Percentiles rank a stretch among this genome's conserved stretches.
Conservation (phyloP, 2,797 vertebrate species). For the Sylvilagus floridanus region DNA sequence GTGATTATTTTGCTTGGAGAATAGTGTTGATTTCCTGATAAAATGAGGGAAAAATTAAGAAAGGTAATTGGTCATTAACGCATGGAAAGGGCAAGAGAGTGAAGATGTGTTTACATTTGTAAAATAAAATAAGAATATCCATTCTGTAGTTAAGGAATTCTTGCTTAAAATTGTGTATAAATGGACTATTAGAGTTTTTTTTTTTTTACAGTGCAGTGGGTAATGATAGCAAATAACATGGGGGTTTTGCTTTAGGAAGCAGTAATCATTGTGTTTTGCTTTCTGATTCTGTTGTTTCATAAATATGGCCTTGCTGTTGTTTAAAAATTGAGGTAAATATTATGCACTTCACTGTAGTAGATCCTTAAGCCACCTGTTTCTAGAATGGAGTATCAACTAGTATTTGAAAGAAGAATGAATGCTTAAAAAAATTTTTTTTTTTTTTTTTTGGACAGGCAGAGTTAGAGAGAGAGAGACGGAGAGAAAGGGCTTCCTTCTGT, state of each 20-base stretch:
- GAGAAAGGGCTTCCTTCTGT: too few species aligned
- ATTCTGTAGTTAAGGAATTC: background rate
- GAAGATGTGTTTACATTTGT: background rate
- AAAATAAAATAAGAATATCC: background rate
- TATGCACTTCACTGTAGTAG: background rate
- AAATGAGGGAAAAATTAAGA: background rate
- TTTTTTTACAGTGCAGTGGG: background rate
- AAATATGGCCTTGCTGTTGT: background rate
- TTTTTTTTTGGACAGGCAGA: too few species aligned
- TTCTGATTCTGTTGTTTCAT: background rate
- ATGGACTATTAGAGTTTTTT: background rate
- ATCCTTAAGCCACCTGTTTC: constrained; percentile 40
- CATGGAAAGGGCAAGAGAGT: background rate
- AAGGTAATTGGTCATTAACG: background rate
- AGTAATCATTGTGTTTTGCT: background rate
- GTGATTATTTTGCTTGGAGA: constrained; percentile 12
- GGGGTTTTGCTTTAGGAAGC: background rate
- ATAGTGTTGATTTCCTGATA: background rate
- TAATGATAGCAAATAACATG: background rate
- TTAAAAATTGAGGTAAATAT: constrained; percentile 35
- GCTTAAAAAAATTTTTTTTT: background rate
- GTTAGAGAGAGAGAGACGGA: too few species aligned
- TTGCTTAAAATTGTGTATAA: background rate
- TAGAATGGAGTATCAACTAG: constrained; percentile 59
- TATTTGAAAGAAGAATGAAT: constrained; percentile 56